Evolutionary conservation across 1,140 invertebrate species (phyloP), one percentile per base, ranked within the genome.

Genomic region (Megathymus violae): DNA sequence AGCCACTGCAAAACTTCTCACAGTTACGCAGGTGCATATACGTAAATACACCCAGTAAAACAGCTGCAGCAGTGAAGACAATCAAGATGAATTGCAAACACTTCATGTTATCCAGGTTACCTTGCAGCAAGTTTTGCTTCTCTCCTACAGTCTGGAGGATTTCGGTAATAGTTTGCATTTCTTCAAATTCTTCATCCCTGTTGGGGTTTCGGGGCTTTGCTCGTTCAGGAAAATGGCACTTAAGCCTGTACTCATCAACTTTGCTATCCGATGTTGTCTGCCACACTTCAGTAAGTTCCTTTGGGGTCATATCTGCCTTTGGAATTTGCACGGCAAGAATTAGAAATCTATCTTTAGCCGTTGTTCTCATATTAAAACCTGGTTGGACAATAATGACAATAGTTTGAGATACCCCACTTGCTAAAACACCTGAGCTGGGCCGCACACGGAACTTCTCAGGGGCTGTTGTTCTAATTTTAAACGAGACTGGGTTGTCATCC

Each of bases 401-500:
- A 0, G 74, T 78, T 64, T 91, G 95, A 0, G 69, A 89, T n/a
- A 54, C 90, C 13, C 93, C 93, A 13, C 95, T 93, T 1, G 91
- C 78, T 27, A 98, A 80, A 27, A 94, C 85, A 4, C 97, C 97
- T 11, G 94, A 94, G 67, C 96, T 97, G 7, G 97, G 97, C 54
- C 96, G 93, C 0, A 98, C 97, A 40, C 96, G 92, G 84, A 97
- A 98, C 84, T 98, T 98, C 68, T 98, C 97, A 0, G 97, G 97
- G 0, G 94, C 93, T 10, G 94, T 95, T 36, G 94, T 95, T 25
- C 91, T 74, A 6, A 95, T 96, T 91, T 97, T 96, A 78, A 95
- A 97, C 1, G 96, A 95, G 7, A 96, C 83, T 44, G 93, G 88
- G 58, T 93, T 92, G 10, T 94, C 67, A 68, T 93, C 93, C 56